Evolutionary conservation across 2,888 invertebrate species (phyloP).

Genomic region (Brachypalpus laphriformis): DNA sequence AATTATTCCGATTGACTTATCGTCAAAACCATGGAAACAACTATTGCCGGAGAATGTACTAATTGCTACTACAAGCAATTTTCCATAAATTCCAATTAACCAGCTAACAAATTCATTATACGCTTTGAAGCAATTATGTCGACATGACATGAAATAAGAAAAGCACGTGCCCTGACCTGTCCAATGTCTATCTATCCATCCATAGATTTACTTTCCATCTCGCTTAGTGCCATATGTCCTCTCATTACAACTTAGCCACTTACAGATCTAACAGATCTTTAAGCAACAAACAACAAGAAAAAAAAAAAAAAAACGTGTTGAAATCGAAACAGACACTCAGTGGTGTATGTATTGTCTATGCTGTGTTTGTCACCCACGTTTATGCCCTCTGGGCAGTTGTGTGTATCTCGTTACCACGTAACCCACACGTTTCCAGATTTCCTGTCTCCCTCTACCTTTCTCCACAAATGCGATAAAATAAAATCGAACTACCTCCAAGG

Average conservation of each 20-base stretch:
- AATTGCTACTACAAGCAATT: neutral
- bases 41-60: neutral
- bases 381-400: constrained; percentile 48
- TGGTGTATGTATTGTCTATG: neutral
- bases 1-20: too few species aligned
- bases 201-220: neutral
- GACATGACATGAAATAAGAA: neutral
- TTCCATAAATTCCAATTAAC: constrained; percentile 12
- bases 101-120: neutral
- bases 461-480: neutral
- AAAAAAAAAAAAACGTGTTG: constrained; percentile 47
- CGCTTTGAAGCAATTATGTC: constrained; percentile 1
- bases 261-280: neutral
- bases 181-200: neutral
- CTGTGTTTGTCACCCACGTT: constrained; percentile 59
- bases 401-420: constrained; percentile 10
- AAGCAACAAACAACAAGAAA: neutral
- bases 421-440: constrained; percentile 20
- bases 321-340: constrained; percentile 20
- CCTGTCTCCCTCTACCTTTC: neutral
- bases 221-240: neutral
- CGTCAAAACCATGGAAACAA: neutral
- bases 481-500: constrained; percentile 39
- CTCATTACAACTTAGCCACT: neutral
- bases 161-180: constrained; percentile 14